Evolutionary conservation across 1,140 invertebrate genomes (phyloP).

Genomic region (Solenopsis invicta): DNA sequence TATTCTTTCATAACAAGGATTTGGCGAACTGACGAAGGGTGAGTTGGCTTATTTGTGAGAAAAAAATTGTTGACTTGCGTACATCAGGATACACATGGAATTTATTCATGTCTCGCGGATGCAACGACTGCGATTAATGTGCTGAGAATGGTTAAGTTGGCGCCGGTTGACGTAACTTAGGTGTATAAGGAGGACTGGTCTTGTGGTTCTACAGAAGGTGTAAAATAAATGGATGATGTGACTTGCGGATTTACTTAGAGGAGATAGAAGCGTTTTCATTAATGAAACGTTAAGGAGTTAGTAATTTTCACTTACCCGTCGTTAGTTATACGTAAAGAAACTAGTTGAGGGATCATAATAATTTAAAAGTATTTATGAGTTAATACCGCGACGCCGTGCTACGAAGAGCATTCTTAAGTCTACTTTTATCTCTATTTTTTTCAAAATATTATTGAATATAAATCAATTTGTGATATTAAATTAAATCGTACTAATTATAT

Average conservation of each 20-base stretch:
- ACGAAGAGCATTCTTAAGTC: neutral
- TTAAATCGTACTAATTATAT: neutral
- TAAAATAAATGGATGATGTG: constrained; percentile 45
- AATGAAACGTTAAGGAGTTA: constrained; percentile 18
- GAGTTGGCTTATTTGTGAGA: constrained; percentile 1
- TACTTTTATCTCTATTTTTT: neutral
- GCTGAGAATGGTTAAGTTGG: constrained; percentile 3
- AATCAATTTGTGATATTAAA: neutral
- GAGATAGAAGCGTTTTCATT: neutral
- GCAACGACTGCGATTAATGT: neutral
- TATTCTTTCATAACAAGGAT: constrained; percentile 25
- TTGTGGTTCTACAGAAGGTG: constrained; percentile 37
- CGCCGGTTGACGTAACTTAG: constrained; percentile 47
- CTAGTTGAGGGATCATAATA: neutral
- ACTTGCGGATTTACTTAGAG: constrained; percentile 15
- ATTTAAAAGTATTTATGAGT: neutral
- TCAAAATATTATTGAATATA: neutral
- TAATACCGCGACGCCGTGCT: neutral
- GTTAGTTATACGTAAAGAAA: neutral
- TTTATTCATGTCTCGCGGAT: neutral
- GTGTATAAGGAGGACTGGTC: constrained; percentile 20
- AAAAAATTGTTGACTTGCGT: neutral
- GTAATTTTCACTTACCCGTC: neutral
- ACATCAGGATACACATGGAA: neutral
- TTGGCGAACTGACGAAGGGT: constrained; percentile 27